These are phyloP conservation scores for Limnodromus scolopaceus DNA, from an alignment of 2,797 vertebrate species.

Conservation along the genomic window DNA sequence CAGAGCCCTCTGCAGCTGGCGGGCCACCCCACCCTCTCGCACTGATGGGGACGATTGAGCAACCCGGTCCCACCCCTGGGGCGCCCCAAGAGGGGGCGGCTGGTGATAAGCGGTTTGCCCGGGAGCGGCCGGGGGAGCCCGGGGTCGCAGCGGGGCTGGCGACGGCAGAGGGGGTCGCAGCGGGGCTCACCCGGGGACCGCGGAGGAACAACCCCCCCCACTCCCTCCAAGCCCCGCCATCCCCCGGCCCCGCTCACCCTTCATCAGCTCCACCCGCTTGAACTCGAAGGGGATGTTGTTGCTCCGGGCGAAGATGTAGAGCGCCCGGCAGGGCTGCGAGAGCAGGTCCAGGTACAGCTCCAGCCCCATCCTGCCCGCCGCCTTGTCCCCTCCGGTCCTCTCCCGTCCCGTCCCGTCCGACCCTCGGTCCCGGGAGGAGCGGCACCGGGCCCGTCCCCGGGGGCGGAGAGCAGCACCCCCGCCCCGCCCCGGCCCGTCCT, in stretches of 20 bases:
- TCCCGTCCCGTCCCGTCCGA: not conserved
- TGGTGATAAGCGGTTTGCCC: fast-evolving
- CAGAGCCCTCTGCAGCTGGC: not conserved
- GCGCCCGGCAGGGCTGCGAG: slow-evolving; percentile 84
- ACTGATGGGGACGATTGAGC: fast-evolving
- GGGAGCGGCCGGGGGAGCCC: fast-evolving
- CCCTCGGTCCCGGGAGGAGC: not conserved
- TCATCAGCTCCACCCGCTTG: slow-evolving; percentile 73
- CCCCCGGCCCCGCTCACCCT: not conserved
- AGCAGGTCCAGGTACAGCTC: slow-evolving; percentile 84
- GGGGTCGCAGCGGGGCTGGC: not conserved
- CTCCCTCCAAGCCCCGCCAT: not conserved
- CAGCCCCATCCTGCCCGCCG: slow-evolving; percentile 62
- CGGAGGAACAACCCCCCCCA: not conserved
- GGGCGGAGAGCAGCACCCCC: not conserved
- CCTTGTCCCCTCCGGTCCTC: too few species aligned
- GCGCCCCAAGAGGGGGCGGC: not conserved
- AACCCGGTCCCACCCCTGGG: not conserved
- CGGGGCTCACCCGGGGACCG: not conserved
- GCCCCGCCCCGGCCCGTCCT: not conserved
- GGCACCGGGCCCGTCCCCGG: not conserved
- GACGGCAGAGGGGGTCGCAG: not conserved
- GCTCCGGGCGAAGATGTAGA: slow-evolving; percentile 84
- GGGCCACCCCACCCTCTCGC: not conserved
- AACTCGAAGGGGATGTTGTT: slow-evolving; percentile 84